These are phyloP conservation scores for Pogonocherus hispidulus DNA, from an alignment of 2,888 invertebrate species.

Conservation along the genomic window DNA sequence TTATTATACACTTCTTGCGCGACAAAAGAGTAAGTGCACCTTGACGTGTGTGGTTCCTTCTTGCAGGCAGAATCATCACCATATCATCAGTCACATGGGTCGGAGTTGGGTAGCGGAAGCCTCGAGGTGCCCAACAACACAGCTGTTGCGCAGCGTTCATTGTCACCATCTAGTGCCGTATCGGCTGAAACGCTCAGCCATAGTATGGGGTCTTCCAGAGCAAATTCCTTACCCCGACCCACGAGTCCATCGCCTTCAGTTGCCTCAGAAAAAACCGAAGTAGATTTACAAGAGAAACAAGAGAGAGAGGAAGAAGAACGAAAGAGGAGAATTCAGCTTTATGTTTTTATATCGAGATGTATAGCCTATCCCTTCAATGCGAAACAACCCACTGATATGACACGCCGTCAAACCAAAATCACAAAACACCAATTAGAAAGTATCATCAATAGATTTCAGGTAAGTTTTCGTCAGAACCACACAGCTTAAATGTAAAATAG, in stretches of 20 bases:
- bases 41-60: conserved; percentile 17
- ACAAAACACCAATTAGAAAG: conserved; percentile 96
- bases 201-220: conserved; percentile 74
- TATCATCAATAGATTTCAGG: conserved; percentile 95
- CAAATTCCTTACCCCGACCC: conserved; percentile 81
- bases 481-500: background rate
- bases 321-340: conserved; percentile 93
- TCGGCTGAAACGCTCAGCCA: conserved; percentile 75
- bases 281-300: conserved; percentile 90
- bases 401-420: conserved; percentile 94
- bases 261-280: conserved; percentile 90
- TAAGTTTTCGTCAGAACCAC: conserved; percentile 63
- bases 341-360: conserved; percentile 98
- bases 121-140: conserved; percentile 68
- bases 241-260: conserved; percentile 94
- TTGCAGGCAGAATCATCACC: conserved; percentile 66
- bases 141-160: conserved; percentile 67
- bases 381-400: conserved; percentile 99
- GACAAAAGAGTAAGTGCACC: too few species aligned
- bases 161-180: conserved; percentile 75
- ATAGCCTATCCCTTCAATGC: conserved; percentile 99
- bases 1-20: too few species aligned
- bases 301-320: conserved; percentile 97
- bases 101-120: conserved; percentile 64
- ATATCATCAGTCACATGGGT: conserved; percentile 65